Conservation (phyloP, 2,888 invertebrate species). For the Sepiola atlantica region DNA sequence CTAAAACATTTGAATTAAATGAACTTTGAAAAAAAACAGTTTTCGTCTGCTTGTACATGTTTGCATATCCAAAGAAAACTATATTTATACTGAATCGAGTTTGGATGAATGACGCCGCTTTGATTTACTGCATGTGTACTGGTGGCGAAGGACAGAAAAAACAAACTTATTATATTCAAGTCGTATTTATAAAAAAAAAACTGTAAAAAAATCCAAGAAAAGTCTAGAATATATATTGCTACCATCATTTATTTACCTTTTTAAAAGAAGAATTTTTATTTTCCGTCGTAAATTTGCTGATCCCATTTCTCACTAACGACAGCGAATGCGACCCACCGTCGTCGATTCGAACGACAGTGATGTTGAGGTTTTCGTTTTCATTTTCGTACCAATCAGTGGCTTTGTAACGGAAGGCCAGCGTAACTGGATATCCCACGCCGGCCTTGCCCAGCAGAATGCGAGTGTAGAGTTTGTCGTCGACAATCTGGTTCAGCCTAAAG, state of each 20-base stretch:
- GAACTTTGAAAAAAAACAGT: too few relatives aligned
- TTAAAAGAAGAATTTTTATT: background rate
- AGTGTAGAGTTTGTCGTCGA: slow-evolving; percentile 62
- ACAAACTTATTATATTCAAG: too few relatives aligned
- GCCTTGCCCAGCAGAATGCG: slow-evolving; percentile 45
- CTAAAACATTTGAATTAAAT: too few relatives aligned
- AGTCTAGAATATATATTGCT: too few relatives aligned
- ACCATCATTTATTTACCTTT: background rate
- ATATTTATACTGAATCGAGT: too few relatives aligned
- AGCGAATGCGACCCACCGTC: background rate
- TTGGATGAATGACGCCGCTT: too few relatives aligned
- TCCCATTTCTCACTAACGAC: background rate
- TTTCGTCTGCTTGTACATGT: too few relatives aligned
- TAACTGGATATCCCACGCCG: slow-evolving; percentile 48
- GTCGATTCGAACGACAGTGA: background rate
- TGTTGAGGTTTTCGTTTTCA: background rate
- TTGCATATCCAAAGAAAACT: too few relatives aligned
- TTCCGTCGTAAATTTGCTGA: background rate
- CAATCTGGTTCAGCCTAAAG: slow-evolving; percentile 53
- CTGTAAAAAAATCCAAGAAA: too few relatives aligned
- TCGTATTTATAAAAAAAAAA: too few relatives aligned
- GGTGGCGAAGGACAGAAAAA: too few relatives aligned
- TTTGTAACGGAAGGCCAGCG: slow-evolving; percentile 46
- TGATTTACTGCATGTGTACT: too few relatives aligned
- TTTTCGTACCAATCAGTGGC: background rate